These are phyloP conservation scores for Drosophila nigricruria DNA, from an alignment of 2,888 invertebrate species.

Conservation along the genomic window DNA sequence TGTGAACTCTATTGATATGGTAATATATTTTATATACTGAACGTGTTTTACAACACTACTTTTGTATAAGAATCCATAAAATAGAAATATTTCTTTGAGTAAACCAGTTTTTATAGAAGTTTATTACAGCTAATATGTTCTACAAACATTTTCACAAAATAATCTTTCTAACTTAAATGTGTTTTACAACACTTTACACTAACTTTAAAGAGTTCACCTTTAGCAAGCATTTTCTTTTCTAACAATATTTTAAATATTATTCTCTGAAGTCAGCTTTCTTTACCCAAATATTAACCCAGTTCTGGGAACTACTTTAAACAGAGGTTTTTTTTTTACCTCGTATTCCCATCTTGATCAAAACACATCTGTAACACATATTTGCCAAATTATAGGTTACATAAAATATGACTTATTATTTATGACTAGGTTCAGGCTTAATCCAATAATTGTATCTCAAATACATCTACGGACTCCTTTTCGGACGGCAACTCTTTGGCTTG, in stretches of 20 bases:
- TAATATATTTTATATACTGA: not conserved
- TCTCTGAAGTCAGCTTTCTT: not conserved
- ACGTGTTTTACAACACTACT: not conserved
- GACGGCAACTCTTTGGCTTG: constrained; percentile 25
- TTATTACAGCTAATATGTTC: too few relatives aligned
- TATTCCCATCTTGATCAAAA: constrained; percentile 22
- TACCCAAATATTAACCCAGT: not conserved
- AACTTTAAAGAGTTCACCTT: too few relatives aligned
- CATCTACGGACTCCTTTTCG: constrained; percentile 24
- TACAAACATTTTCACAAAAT: too few relatives aligned
- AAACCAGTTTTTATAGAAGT: too few relatives aligned
- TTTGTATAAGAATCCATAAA: not conserved
- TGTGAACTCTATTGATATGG: not conserved
- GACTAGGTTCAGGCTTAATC: constrained; percentile 4
- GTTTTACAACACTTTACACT: not conserved
- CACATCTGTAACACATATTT: constrained; percentile 40
- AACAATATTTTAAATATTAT: not conserved
- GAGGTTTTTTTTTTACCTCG: not conserved
- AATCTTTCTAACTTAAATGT: too few relatives aligned
- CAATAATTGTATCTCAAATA: constrained; percentile 33
- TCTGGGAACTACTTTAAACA: constrained; percentile 12
- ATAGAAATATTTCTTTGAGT: not conserved
- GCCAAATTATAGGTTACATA: constrained; percentile 60
- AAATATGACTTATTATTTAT: constrained; percentile 58
- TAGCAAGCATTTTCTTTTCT: too few relatives aligned